Evolutionary conservation across 2,888 invertebrate species (phyloP), one percentile per base, ranked within the genome.

Genomic region (Phyto melanocephala): DNA sequence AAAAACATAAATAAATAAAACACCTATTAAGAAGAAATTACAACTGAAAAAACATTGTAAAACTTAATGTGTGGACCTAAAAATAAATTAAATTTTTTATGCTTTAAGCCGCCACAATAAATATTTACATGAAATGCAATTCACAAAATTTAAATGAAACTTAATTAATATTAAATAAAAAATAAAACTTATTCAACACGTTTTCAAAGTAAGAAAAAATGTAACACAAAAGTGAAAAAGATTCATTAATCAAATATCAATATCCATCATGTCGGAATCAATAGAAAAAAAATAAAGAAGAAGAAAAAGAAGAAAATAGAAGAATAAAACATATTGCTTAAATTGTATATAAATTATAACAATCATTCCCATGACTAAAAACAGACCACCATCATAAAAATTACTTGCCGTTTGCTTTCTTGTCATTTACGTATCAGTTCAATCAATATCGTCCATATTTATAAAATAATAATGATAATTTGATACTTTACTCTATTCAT

Each of bases 331-430:
- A 20, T 11, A 6, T 28, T 58, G 20, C 11, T 37, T 6, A 35
- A 7, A 20, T 13, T 20, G 37, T 6, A 7, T 17, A 35, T 56
- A 62, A 54, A 81, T 72, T 54, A 20, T 52, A 56, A 33, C 58
- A 63, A 20, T 56, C 63, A 74, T 74, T 74, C 62, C 56, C 58
- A 81, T 78, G 74, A 52, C 74, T 74, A 35, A 70, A 80, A 37
- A 56, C 54, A 52, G 68, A 75, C 74, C 81, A 81, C 74, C 74
- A 62, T 33, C 52, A 62, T 33, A 40, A 70, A 58, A 20, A 20
- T 1, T 17, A 5, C 15, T n/a, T 28, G 28, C 28, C 6, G 28
- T 28, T 35, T 42, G 8, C 2, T 52, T 17, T 28, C 33, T n/a
- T 0, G 17, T 47, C 47, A 6, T 28, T 74, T 70, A 17, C 28